phyloP scores from a whole-genome alignment of 2,113 vertebrate genomes.

The Willisornis vidua region DNA sequence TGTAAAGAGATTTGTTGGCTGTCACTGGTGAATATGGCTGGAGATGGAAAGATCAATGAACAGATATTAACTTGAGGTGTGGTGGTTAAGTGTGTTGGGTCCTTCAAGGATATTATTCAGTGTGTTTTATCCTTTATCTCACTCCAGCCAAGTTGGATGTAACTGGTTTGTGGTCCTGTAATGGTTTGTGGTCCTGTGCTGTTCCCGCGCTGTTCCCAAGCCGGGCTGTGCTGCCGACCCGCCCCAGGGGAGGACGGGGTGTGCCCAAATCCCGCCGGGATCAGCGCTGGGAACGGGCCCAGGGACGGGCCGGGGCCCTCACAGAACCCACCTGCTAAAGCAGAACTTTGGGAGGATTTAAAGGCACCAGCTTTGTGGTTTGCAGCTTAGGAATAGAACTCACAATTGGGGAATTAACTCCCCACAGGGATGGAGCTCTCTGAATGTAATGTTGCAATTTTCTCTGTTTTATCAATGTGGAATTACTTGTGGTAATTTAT shows the following conservation, averaged over 20 bases:
- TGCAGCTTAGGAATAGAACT: not conserved
- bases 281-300: not conserved
- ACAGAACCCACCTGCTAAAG: not conserved
- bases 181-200: too few species aligned
- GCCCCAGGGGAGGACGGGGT: conserved; percentile 48
- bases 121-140: not conserved
- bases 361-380: not conserved
- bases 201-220: not conserved
- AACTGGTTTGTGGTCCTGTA: not conserved
- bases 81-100: not conserved
- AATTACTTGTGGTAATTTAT: not conserved
- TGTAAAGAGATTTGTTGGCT: not conserved
- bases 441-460: not conserved
- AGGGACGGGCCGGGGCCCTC: not conserved
- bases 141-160: not conserved
- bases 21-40: not conserved
- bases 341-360: not conserved
- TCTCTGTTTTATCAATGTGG: not conserved
- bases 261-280: not conserved
- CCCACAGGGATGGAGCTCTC: not conserved
- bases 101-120: not conserved
- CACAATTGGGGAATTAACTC: not conserved
- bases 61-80: not conserved
- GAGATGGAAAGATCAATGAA: not conserved
- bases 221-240: not conserved